These are phyloP conservation scores for Hermodice carunculata DNA, from an alignment of 2,888 invertebrate genomes.

Conservation along the genomic window DNA sequence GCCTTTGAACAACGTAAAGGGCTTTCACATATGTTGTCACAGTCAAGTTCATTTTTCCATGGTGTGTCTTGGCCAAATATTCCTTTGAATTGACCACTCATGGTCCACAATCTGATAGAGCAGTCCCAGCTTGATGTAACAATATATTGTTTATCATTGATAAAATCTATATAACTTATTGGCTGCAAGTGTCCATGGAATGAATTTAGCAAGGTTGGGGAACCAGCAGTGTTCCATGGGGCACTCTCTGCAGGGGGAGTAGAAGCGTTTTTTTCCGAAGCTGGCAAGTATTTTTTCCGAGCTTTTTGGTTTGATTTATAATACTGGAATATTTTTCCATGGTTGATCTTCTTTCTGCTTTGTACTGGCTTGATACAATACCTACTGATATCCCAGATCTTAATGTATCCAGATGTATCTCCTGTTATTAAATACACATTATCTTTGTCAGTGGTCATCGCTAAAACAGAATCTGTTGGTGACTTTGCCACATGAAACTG, in stretches of 20 bases:
- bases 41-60: conserved; percentile 72
- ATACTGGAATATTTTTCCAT: not conserved
- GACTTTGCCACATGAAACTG: conserved; percentile 81
- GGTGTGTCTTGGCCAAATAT: conserved; percentile 81
- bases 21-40: not conserved
- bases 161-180: conserved; percentile 78
- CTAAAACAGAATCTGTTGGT: conserved; percentile 73
- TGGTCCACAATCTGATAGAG: conserved; percentile 71
- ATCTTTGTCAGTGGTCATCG: conserved; percentile 79
- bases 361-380: not conserved
- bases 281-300: not conserved
- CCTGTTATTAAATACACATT: conserved; percentile 78
- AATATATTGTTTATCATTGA: conserved; percentile 77
- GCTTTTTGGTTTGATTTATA: not conserved
- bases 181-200: conserved; percentile 79
- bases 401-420: conserved; percentile 60
- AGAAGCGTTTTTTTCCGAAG: not conserved
- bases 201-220: conserved; percentile 60
- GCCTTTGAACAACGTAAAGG: too few relatives aligned
- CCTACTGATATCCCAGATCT: conserved; percentile 37
- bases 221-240: not conserved
- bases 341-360: not conserved
- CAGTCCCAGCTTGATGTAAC: conserved; percentile 80
- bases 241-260: conserved; percentile 2
- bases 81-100: conserved; percentile 73